Evolutionary conservation across 1,140 invertebrate genomes (phyloP).

Genomic region (Chrysomallon squamiferum): DNA sequence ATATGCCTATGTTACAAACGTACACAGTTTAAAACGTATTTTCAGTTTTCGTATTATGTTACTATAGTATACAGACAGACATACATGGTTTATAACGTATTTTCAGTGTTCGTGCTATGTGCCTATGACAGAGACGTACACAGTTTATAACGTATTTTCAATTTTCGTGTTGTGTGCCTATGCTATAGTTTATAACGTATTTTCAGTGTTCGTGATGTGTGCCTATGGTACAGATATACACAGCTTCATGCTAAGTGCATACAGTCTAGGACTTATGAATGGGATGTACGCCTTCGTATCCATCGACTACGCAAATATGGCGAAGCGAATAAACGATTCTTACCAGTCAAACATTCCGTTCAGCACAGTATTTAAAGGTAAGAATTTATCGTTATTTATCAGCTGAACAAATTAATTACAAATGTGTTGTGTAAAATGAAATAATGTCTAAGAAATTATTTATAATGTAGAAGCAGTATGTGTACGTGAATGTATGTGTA

Average conservation of each 20-base stretch:
- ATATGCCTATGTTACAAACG: no score
- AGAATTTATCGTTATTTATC: no score
- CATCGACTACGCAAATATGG: slow-evolving; percentile 37
- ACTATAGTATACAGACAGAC: no score
- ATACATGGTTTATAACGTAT: no score
- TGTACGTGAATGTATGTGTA: no score
- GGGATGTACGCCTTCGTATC: slow-evolving; percentile 35
- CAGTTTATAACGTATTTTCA: no score
- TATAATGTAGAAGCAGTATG: no score
- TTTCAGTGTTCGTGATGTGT: slow-evolving; percentile 39
- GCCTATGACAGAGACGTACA: slow-evolving; percentile 35
- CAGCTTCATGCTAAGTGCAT: slow-evolving; percentile 29
- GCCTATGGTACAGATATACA: slow-evolving; percentile 35
- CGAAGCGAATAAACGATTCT: not conserved
- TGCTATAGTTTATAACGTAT: no score
- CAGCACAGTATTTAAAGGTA: not conserved
- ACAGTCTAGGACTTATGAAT: slow-evolving; percentile 17
- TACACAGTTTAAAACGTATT: no score
- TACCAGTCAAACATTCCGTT: not conserved
- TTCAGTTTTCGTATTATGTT: slow-evolving; percentile 40
- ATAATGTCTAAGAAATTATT: no score
- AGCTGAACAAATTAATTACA: no score
- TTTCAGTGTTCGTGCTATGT: slow-evolving; percentile 39
- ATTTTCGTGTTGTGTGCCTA: slow-evolving; percentile 41
- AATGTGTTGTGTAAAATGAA: no score